Evolutionary conservation across 2,888 invertebrate species (phyloP).

Genomic region (Tetragonisca angustula): DNA sequence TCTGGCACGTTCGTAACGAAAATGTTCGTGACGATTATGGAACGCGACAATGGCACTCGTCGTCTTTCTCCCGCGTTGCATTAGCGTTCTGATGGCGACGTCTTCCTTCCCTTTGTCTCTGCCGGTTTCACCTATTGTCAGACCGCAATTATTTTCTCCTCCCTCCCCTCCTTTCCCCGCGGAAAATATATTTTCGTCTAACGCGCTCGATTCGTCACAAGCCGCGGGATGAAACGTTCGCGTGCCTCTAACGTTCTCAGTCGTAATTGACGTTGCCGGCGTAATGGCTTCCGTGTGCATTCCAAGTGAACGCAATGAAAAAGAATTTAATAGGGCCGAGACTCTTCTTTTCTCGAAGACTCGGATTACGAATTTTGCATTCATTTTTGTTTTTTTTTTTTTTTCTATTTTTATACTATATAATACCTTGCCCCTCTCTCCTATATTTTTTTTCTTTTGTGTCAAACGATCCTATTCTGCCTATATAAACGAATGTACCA

Average conservation of each 20-base stretch:
- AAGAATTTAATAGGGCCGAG: not conserved
- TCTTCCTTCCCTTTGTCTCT: slow-evolving; percentile 36
- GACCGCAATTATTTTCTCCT: slow-evolving; percentile 10
- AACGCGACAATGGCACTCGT: slow-evolving; percentile 39
- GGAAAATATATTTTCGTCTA: slow-evolving; percentile 46
- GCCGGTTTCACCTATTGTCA: slow-evolving; percentile 36
- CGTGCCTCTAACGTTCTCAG: slow-evolving; percentile 12
- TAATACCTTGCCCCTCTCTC: no score
- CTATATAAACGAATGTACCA: no score
- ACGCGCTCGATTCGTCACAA: slow-evolving; percentile 36
- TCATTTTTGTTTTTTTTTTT: no score
- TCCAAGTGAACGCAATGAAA: not conserved
- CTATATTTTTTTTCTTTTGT: no score
- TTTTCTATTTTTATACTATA: no score
- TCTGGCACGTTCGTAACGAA: slow-evolving; percentile 8
- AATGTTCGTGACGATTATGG: slow-evolving; percentile 38
- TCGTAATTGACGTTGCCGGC: not conserved
- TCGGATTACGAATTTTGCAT: no score
- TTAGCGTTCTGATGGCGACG: slow-evolving; percentile 42
- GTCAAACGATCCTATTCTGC: no score
- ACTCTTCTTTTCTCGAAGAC: not conserved
- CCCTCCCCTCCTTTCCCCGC: not conserved
- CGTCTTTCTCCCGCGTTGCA: slow-evolving; percentile 38
- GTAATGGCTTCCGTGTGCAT: not conserved
- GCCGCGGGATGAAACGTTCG: slow-evolving; percentile 26